Conservation (phyloP, 2,113 vertebrate genomes). For the Orientallactaga bullata region DNA sequence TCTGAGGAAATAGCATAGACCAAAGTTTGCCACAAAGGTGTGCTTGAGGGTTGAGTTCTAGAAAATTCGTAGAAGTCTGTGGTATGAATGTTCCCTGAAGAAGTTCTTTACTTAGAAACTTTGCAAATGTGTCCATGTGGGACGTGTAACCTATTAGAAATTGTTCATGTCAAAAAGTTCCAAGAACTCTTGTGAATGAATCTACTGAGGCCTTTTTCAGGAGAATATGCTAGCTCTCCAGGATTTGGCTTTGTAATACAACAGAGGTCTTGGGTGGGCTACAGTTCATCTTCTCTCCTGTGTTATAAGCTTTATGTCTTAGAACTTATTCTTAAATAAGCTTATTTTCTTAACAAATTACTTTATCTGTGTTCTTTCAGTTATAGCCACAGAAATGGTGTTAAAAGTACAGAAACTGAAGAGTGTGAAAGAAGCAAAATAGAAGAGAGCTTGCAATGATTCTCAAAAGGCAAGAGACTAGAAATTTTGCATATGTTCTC, state of each 20-base stretch:
- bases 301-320: too few relatives aligned
- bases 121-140: too few relatives aligned
- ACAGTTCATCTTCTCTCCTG: too few relatives aligned
- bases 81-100: too few relatives aligned
- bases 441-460: neutral
- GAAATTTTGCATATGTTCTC: neutral
- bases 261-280: too few relatives aligned
- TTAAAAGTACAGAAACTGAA: neutral
- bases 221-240: too few relatives aligned
- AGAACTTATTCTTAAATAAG: neutral
- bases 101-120: too few relatives aligned
- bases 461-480: neutral
- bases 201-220: too few relatives aligned
- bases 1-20: neutral
- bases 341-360: neutral
- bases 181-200: too few relatives aligned
- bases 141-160: too few relatives aligned
- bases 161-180: too few relatives aligned
- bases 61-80: neutral
- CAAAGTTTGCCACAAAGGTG: neutral
- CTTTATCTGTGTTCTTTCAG: rapidly evolving
- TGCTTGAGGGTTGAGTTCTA: neutral
- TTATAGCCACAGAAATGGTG: neutral
- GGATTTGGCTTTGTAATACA: too few relatives aligned
- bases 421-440: neutral